A percentile compares a stretch with the other conserved stretches of the same genome.
phyloP scores from a whole-genome alignment of 1,140 invertebrate genomes.

The Leucophenga varia region DNA sequence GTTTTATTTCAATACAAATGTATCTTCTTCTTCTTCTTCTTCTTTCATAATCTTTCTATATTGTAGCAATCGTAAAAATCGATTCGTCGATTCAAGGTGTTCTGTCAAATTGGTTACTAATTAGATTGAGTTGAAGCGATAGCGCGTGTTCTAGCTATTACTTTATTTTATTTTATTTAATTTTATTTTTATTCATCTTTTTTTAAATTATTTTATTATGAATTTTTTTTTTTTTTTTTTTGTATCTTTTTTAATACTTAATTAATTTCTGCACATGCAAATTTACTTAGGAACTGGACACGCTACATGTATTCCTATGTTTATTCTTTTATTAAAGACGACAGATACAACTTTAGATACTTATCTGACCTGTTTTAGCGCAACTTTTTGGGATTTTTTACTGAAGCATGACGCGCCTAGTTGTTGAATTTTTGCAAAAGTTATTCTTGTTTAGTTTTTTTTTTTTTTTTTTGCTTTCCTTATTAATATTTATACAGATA shows the following conservation, averaged over 20 bases:
- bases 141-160: constrained; percentile 14
- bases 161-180: too few relatives aligned
- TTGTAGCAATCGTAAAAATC: too few relatives aligned
- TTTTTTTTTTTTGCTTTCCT: not conserved
- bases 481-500: too few relatives aligned
- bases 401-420: constrained; percentile 15
- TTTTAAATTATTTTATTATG: too few relatives aligned
- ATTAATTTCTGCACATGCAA: constrained; percentile 4
- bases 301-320: constrained; percentile 27
- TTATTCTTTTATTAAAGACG: too few relatives aligned
- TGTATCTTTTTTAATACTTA: too few relatives aligned
- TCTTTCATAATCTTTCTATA: too few relatives aligned
- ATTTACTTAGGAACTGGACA: constrained; percentile 16
- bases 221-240: too few relatives aligned
- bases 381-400: too few relatives aligned
- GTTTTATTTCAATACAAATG: too few relatives aligned
- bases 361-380: constrained; percentile 22
- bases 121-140: constrained; percentile 9
- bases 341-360: too few relatives aligned
- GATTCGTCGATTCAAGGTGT: constrained; percentile 48
- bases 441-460: constrained; percentile 2
- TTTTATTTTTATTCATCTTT: too few relatives aligned
- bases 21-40: not conserved
- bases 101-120: constrained; percentile 23
- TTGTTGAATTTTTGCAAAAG: not conserved